Percentiles rank a stretch among this genome's conserved stretches.
phyloP scores from a whole-genome alignment of 1,140 invertebrate species.

The Drosophila truncata region DNA sequence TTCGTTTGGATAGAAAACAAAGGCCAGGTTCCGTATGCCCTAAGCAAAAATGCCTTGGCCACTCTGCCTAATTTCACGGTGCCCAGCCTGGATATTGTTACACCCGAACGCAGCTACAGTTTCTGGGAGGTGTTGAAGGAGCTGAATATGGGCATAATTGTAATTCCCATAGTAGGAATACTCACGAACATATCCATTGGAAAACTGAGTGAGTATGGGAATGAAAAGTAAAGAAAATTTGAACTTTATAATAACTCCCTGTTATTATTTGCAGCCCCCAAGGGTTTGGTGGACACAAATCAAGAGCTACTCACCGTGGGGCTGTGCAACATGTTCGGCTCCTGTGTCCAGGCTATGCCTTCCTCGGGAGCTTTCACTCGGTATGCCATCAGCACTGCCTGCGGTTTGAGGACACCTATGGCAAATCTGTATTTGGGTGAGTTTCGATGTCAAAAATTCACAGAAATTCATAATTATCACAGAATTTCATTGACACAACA shows the following conservation, averaged over 20 bases:
- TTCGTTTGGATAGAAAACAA: slow-evolving; percentile 83
- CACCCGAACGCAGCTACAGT: slow-evolving; percentile 87
- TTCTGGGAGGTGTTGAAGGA: slow-evolving; percentile 89
- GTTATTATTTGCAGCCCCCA: slow-evolving; percentile 60
- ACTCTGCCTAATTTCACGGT: slow-evolving; percentile 88
- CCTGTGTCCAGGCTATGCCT: slow-evolving; percentile 92
- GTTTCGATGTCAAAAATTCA: not conserved
- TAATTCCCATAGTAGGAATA: slow-evolving; percentile 92
- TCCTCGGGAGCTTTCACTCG: slow-evolving; percentile 92
- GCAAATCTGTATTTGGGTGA: slow-evolving; percentile 89
- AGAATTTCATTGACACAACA: not conserved
- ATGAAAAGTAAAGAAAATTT: no score
- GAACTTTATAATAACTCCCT: not conserved
- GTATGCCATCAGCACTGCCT: slow-evolving; percentile 91
- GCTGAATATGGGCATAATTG: slow-evolving; percentile 90
- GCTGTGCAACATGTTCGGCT: slow-evolving; percentile 90
- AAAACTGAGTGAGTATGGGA: slow-evolving; percentile 91
- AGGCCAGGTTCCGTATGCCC: slow-evolving; percentile 56
- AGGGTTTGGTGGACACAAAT: slow-evolving; percentile 88
- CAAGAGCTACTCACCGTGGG: slow-evolving; percentile 91
- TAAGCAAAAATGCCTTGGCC: slow-evolving; percentile 86
- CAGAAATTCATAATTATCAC: not conserved
- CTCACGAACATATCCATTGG: slow-evolving; percentile 95
- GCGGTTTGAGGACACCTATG: slow-evolving; percentile 91
- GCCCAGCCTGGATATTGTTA: slow-evolving; percentile 88